Base-by-base conservation (phyloP, 2,888 invertebrate genomes). In the Timema podura region DNA sequence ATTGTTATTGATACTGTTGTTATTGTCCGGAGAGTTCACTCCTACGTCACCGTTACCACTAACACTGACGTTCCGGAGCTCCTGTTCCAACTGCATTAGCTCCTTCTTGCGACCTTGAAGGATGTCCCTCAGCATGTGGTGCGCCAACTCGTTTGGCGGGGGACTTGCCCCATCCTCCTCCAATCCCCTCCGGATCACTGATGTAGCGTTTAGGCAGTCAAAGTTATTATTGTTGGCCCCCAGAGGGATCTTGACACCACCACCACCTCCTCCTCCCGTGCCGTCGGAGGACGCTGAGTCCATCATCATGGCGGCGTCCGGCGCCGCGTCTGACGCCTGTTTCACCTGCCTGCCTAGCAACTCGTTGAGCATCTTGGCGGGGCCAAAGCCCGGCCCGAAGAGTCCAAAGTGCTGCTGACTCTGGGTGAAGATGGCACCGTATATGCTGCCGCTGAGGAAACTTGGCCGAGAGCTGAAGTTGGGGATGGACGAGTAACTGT, bases 361-460 rank as follows among this genome's bases (percentile, higher is more conserved):
- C 85, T 94, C 94, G 88, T 93, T 93, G 79, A 94, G 89, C 93
- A 94, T 93, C 83, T 93, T 94, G 80, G 91, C 90, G 83, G 92
- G 92, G 75, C 76, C 77, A 69, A 73, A 74, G 81, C 91, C 90
- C 87, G 91, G 92, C 84, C 92, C 91, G 85, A 87, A 87, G 80
- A 91, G 90, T 80, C 89, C 90, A 83, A 93, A 93, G 77, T 89
- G 89, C 84, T 88, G 89, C 85, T 90, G 77, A 59, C 76, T 76
- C 68, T 80, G 80, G 80, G 86, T 87, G 83, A 92, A 91, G 85
- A 93, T 90, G 83, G 92, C 91, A 85, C 92, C 90, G 91, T 93
- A 93, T 79, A 93, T 86, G 86, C 92, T 90, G 83, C 91, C 89
- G 82, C 91, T 90, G 86, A 93, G 91, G 86, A 89, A 92, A 83